A percentile compares a stretch with the other conserved stretches of the same genome.
phyloP scores from a whole-genome alignment of 1,140 invertebrate species.

The Dendrolimus kikuchii region DNA sequence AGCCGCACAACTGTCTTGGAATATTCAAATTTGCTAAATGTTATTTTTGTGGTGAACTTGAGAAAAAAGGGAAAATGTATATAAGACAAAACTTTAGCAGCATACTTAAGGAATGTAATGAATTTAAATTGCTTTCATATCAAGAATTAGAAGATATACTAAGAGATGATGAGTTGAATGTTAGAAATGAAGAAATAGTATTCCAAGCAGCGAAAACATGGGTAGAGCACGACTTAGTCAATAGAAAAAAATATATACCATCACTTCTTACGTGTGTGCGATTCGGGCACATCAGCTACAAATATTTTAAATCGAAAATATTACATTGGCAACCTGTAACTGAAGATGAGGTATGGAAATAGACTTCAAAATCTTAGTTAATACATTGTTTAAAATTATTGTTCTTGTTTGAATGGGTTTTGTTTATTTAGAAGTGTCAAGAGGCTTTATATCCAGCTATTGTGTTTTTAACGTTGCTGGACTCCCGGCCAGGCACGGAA shows the following conservation, averaged over 20 bases:
- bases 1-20: slow-evolving; percentile 76
- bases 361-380: not conserved
- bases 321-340: slow-evolving; percentile 72
- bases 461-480: slow-evolving; percentile 67
- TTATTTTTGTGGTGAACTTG: slow-evolving; percentile 77
- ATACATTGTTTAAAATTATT: too few relatives aligned
- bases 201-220: slow-evolving; percentile 78
- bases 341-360: slow-evolving; percentile 63
- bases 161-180: slow-evolving; percentile 77
- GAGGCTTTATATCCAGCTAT: slow-evolving; percentile 65
- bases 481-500: slow-evolving; percentile 68
- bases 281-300: slow-evolving; percentile 77
- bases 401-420: not conserved
- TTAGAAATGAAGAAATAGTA: slow-evolving; percentile 78
- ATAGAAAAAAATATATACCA: slow-evolving; percentile 70
- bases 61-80: slow-evolving; percentile 68
- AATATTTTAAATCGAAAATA: slow-evolving; percentile 77
- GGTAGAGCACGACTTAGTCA: slow-evolving; percentile 71
- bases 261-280: slow-evolving; percentile 77
- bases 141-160: slow-evolving; percentile 74
- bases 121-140: slow-evolving; percentile 70
- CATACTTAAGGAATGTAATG: slow-evolving; percentile 68
- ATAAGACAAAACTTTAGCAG: slow-evolving; percentile 71
- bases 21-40: slow-evolving; percentile 81
- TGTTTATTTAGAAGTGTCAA: slow-evolving; percentile 50